These are phyloP conservation scores for Cyanistes caeruleus DNA, from an alignment of 2,113 vertebrate genomes.

Conservation along the genomic window DNA sequence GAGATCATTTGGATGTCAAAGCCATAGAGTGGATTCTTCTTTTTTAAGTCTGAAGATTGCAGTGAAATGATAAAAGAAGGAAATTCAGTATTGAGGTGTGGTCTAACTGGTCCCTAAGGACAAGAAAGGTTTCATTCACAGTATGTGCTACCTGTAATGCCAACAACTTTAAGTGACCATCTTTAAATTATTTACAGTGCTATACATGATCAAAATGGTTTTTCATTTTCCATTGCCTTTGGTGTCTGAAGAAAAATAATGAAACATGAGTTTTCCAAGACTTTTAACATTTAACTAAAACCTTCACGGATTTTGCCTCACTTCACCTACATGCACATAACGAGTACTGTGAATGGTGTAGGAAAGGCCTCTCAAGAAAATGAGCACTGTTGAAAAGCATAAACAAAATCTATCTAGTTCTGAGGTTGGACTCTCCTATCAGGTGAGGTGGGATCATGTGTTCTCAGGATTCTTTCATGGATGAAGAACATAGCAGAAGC, in stretches of 20 bases:
- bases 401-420: neutral
- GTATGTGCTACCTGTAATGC: neutral
- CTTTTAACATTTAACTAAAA: neutral
- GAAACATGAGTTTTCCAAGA: neutral
- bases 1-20: neutral
- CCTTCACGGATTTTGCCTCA: neutral
- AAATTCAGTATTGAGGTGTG: neutral
- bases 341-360: rapidly evolving
- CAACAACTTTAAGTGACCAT: neutral
- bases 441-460: neutral
- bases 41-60: neutral
- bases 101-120: neutral
- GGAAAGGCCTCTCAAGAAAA: neutral
- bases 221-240: neutral
- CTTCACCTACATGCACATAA: rapidly evolving
- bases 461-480: neutral
- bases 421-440: neutral
- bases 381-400: neutral
- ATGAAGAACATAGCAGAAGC: neutral
- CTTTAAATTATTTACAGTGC: neutral
- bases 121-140: neutral
- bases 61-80: neutral
- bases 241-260: neutral
- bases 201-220: neutral
- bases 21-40: neutral